Evolutionary conservation across 2,888 invertebrate genomes (phyloP), one percentile per base, ranked within the genome.

Genomic region (Lasioglossum lativentre): DNA sequence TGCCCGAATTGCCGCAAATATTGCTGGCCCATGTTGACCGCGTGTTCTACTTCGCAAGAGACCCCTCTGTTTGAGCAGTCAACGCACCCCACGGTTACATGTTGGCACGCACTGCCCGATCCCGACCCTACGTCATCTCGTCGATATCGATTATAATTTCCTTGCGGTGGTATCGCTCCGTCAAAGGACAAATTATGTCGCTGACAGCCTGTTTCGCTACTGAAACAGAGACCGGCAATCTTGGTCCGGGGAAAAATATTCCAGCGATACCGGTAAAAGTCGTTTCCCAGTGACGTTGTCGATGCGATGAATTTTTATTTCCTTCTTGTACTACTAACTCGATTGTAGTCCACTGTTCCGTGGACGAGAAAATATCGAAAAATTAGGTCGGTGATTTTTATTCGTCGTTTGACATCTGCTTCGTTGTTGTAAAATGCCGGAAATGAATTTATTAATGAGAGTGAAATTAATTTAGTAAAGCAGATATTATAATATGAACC

Each of bases 111-210:
- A 10, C 16, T 42, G 5, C 16, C 14, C 76, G 38, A 59, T 47
- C 74, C 30, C 63, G 63, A 63, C 30, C 42, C 74, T 73, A 14
- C 23, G 47, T 16, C 34, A 16, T 40, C 16, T 30, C 42, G 52
- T 71, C 34, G 40, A 80, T 85, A 86, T 85, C 86, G 86, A 80
- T 86, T 85, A 86, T 73, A 75, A 86, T 86, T 80, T 81, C 75
- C 71, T 66, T 71, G 56, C 71, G 77, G 42, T 52, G 3, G 45
- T 38, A 56, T 72, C 38, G 45, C 47, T 71, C 56, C 42, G 34
- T 30, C 71, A 73, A 82, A 77, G 66, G 82, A 79, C 75, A 77
- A 77, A 86, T 77, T 79, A 59, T 40, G 56, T 76, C 59, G 73
- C 45, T 34, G 16, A 30, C 30, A 30, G 14, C 34, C 45, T 23